A percentile compares a stretch with the other conserved stretches of the same genome.
Evolutionary conservation across 2,113 vertebrate genomes (phyloP).

Genomic region (Onychostruthus taczanowskii): DNA sequence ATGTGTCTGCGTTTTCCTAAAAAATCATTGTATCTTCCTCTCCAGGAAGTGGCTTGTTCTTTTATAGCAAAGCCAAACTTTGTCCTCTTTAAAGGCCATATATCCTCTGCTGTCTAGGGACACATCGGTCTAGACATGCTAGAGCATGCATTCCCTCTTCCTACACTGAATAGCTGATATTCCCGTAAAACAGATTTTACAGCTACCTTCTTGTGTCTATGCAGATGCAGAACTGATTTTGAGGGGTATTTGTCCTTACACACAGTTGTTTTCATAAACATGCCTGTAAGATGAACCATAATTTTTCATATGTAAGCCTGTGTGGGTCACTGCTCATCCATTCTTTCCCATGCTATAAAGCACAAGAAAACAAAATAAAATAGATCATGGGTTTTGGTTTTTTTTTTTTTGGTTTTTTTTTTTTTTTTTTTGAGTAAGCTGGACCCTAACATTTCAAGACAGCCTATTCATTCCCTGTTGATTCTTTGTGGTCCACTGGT

Average conservation of each 20-base stretch:
- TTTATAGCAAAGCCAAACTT: slow-evolving; percentile 65
- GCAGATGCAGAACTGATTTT: not conserved
- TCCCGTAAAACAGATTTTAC: not conserved
- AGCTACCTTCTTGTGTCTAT: not conserved
- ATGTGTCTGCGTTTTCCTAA: slow-evolving; percentile 51
- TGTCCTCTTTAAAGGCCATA: slow-evolving; percentile 14
- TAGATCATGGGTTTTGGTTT: not conserved
- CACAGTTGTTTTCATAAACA: not conserved
- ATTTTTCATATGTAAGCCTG: not conserved
- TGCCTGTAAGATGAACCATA: not conserved
- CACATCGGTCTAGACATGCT: slow-evolving; percentile 22
- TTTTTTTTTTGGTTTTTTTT: too few relatives aligned
- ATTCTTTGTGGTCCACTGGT: slow-evolving; percentile 26
- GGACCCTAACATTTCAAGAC: slow-evolving; percentile 4
- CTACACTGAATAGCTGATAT: not conserved
- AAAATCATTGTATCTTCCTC: slow-evolving; percentile 56
- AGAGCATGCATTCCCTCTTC: not conserved
- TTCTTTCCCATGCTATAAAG: slow-evolving; percentile 51
- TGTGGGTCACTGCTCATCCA: slow-evolving; percentile 24
- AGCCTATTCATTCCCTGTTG: slow-evolving; percentile 13
- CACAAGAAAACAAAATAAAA: not conserved
- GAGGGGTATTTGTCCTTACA: not conserved
- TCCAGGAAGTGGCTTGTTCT: slow-evolving; percentile 57
- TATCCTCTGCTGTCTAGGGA: slow-evolving; percentile 59
- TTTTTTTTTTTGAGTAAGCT: not conserved